These are phyloP conservation scores for Propithecus deckenii DNA, from an alignment of 2,797 vertebrate species.

Conservation along the genomic window DNA sequence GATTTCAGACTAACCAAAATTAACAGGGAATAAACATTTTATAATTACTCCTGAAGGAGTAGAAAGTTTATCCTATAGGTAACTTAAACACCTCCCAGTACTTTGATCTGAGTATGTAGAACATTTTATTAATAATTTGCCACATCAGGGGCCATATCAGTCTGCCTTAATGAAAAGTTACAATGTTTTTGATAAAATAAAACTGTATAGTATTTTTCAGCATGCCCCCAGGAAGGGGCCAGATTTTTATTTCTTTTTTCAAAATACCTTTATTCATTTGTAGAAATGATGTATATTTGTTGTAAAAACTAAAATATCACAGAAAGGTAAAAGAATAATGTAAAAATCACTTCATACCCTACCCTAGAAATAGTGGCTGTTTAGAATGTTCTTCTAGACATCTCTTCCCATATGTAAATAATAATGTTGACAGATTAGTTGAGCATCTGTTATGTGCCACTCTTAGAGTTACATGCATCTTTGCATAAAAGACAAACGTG, in stretches of 20 bases:
- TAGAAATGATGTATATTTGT: slow-evolving; percentile 3
- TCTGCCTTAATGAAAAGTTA: slow-evolving; percentile 9
- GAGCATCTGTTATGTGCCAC: background rate
- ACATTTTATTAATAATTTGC: background rate
- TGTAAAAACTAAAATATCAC: background rate
- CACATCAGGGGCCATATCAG: background rate
- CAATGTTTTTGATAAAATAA: background rate
- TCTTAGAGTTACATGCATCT: background rate
- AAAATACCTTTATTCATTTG: background rate
- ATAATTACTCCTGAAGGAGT: background rate
- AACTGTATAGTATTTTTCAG: background rate
- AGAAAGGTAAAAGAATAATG: background rate
- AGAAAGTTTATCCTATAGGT: background rate
- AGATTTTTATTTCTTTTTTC: slow-evolving; percentile 21
- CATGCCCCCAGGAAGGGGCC: background rate
- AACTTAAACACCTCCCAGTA: background rate
- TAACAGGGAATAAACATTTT: slow-evolving; percentile 7
- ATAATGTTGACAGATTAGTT: background rate
- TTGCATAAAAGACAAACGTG: background rate
- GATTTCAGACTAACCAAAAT: background rate
- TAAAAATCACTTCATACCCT: background rate
- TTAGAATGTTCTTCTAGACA: background rate
- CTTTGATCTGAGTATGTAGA: background rate
- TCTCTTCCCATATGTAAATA: background rate
- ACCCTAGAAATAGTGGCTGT: background rate